Base-by-base conservation (phyloP, 1,140 invertebrate species). In the Bombus consobrinus region DNA sequence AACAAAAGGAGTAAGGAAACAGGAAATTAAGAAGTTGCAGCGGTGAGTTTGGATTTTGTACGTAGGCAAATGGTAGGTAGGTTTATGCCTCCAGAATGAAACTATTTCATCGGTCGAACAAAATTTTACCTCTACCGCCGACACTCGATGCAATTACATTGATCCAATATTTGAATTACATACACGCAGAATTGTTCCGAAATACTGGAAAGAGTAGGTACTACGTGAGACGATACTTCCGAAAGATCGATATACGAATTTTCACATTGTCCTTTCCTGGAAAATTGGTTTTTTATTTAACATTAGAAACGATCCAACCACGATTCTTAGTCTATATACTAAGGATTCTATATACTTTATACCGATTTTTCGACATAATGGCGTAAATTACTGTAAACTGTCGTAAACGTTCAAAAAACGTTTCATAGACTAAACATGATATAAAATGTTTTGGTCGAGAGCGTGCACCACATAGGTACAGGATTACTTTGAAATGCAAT, bases 101-200 rank as follows among this genome's bases (percentile, higher is more conserved):
- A 64, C 4, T 43, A 43, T 64, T 64, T 64, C 57, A 32, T 28
- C 28, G 75, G 4, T 64, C 15, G 57, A 78, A 41, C 37, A 22
- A 64, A 59, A 25, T 78, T 66, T 66, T 22, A 32, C 9, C 15
- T n/a, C 39, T 32, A 15, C 15, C 28, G 57, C n/a, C n/a, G 6
- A 18, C 32, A 32, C 75, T 41, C 59, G 59, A 25, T 59, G 53
- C 75, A 78, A 78, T 78, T 78, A 78, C 57, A 66, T 64, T 22
- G 75, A 32, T 64, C n/a, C 37, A 78, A 78, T 78, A 78, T 78
- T 78, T 62, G 59, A 25, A 64, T 32, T 32, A 8, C 57, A 32
- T 10, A 39, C 15, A 47, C n/a, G 6, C 41, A 22, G 8, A 25
- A 47, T 47, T 5, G 12, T 25, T 47, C 22, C 5, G 73, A 74